Evolutionary conservation across 2,888 invertebrate species (phyloP).

Genomic region (Drosophila niveifrons): DNA sequence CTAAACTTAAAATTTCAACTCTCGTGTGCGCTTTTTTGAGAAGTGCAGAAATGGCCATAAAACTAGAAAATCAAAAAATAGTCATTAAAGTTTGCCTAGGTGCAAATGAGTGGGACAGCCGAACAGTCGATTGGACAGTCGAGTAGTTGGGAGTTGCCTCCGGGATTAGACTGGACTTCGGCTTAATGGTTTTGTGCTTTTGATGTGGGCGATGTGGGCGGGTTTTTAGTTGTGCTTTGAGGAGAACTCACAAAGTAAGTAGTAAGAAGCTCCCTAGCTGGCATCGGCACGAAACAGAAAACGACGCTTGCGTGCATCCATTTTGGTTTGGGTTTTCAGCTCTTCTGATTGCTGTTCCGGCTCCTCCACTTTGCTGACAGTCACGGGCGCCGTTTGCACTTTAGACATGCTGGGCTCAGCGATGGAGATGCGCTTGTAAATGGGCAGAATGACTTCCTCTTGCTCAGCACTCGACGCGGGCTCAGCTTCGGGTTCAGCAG

Average conservation of each 20-base stretch:
- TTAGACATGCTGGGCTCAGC: slow-evolving; percentile 52
- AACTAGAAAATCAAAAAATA: slow-evolving; percentile 69
- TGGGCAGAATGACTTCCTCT: slow-evolving; percentile 72
- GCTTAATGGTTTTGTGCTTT: slow-evolving; percentile 29
- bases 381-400: slow-evolving; percentile 63
- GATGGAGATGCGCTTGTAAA: slow-evolving; percentile 72
- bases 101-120: slow-evolving; percentile 58
- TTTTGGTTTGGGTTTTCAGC: slow-evolving; percentile 83
- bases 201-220: slow-evolving; percentile 41
- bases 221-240: slow-evolving; percentile 9
- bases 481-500: not conserved
- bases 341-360: slow-evolving; percentile 26
- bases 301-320: slow-evolving; percentile 86
- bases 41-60: slow-evolving; percentile 64
- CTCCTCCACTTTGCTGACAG: slow-evolving; percentile 58
- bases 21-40: slow-evolving; percentile 30
- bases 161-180: slow-evolving; percentile 25
- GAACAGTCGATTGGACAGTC: slow-evolving; percentile 3
- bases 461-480: not conserved
- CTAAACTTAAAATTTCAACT: slow-evolving; percentile 68
- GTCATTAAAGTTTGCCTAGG: slow-evolving; percentile 58
- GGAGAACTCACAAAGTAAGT: slow-evolving; percentile 10
- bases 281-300: slow-evolving; percentile 85
- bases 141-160: not conserved
- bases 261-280: slow-evolving; percentile 62